phyloP scores from a whole-genome alignment of 2,888 invertebrate species.

The Pterobdella sp. region DNA sequence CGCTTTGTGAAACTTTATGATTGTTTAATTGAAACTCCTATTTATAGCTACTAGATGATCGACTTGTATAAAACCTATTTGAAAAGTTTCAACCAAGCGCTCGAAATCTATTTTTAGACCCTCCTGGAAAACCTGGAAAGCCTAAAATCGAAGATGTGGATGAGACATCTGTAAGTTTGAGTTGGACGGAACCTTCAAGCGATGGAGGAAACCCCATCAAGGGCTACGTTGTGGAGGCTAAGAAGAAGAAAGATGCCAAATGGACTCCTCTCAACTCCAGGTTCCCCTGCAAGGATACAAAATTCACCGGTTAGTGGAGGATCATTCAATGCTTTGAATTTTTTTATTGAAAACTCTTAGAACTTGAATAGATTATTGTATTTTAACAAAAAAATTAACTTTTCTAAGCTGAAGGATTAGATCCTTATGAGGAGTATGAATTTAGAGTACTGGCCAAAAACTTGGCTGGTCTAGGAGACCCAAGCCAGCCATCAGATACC shows the following conservation, averaged over 20 bases:
- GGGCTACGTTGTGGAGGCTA: constrained; percentile 66
- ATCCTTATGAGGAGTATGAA: constrained; percentile 87
- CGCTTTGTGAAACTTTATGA: not conserved
- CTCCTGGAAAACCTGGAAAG: constrained; percentile 79
- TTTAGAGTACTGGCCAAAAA: constrained; percentile 85
- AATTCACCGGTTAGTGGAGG: constrained; percentile 42
- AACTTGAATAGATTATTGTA: not conserved
- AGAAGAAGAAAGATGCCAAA: constrained; percentile 52
- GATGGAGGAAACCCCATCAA: constrained; percentile 90
- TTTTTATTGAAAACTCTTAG: not conserved
- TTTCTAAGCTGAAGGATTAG: constrained; percentile 52
- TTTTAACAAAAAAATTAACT: not conserved
- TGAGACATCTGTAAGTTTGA: constrained; percentile 72
- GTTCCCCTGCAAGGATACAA: constrained; percentile 75
- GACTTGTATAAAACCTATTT: not conserved
- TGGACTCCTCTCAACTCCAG: constrained; percentile 67
- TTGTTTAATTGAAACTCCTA: no score
- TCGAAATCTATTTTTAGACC: constrained; percentile 33
- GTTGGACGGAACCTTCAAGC: constrained; percentile 79
- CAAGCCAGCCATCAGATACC: constrained; percentile 70
- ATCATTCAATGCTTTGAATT: not conserved
- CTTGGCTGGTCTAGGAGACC: constrained; percentile 90
- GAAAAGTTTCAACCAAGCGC: not conserved
- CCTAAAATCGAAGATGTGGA: constrained; percentile 87
- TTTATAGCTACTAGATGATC: no score